A percentile compares a stretch with the other conserved stretches of the same genome.
Conservation (phyloP, 2,888 invertebrate genomes). For the Seira ritae region DNA sequence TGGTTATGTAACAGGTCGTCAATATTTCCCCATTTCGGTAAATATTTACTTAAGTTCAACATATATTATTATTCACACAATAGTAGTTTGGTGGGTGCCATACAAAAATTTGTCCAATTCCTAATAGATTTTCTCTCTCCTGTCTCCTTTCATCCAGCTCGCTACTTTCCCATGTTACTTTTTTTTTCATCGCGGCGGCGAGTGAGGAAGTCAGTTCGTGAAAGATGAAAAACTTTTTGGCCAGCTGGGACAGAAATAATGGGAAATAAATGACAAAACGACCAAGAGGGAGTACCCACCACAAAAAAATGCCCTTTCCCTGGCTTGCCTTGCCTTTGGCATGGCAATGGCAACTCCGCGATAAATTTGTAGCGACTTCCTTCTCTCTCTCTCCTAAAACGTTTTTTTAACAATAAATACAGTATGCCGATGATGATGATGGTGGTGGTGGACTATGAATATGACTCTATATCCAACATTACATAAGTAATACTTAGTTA, state of each 20-base stretch:
- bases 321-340: too few relatives aligned
- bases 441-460: not conserved
- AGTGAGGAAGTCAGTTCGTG: not conserved
- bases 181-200: not conserved
- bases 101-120: too few relatives aligned
- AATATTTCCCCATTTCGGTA: constrained; percentile 6
- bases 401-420: too few relatives aligned
- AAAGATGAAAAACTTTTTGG: not conserved
- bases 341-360: too few relatives aligned
- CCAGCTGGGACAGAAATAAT: constrained; percentile 48
- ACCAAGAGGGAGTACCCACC: constrained; percentile 16
- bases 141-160: too few relatives aligned
- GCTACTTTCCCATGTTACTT: not conserved
- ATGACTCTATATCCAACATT: too few relatives aligned
- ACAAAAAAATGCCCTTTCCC: not conserved
- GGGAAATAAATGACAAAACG: constrained; percentile 48
- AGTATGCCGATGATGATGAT: not conserved
- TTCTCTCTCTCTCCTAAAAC: too few relatives aligned
- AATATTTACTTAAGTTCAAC: not conserved
- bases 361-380: too few relatives aligned
- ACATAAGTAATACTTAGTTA: not conserved
- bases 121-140: too few relatives aligned
- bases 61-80: too few relatives aligned
- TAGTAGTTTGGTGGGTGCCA: too few relatives aligned
- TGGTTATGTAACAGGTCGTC: constrained; percentile 8